phyloP scores from a whole-genome alignment of 2,797 vertebrate species.

The Tragelaphus oryx region DNA sequence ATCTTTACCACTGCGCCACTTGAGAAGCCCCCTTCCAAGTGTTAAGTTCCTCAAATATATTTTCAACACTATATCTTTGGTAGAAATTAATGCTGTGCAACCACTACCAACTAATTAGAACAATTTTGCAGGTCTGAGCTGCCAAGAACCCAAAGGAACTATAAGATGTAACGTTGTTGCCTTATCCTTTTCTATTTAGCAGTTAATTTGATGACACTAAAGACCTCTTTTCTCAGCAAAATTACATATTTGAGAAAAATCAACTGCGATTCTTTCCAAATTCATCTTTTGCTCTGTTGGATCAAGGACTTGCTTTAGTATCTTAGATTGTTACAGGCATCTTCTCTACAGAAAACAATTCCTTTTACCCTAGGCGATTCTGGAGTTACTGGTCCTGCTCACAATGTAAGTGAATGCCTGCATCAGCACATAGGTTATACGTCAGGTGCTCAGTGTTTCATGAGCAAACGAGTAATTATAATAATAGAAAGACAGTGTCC shows the following conservation, averaged over 20 bases:
- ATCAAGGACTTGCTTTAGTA: background rate
- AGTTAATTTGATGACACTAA: constrained; percentile 18
- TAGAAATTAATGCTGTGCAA: background rate
- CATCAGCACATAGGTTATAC: background rate
- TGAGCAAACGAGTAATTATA: background rate
- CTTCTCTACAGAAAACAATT: background rate
- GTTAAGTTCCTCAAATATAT: background rate
- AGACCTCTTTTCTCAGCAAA: background rate
- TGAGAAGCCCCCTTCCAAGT: background rate
- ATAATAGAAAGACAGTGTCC: background rate
- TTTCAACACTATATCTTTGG: background rate
- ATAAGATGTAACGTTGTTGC: background rate
- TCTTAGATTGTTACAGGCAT: background rate
- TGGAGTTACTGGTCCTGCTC: background rate
- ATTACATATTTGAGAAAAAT: constrained; percentile 18
- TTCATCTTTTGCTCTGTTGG: background rate
- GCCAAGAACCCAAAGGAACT: background rate
- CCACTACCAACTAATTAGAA: background rate
- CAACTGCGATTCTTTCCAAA: background rate
- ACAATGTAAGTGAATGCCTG: background rate
- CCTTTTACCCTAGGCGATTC: background rate
- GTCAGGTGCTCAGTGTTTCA: background rate
- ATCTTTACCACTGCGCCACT: background rate
- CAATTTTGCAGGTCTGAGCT: background rate
- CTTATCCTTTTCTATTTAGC: background rate